phyloP scores from a whole-genome alignment of 2,797 vertebrate species.

The Poeciliopsis infans region DNA sequence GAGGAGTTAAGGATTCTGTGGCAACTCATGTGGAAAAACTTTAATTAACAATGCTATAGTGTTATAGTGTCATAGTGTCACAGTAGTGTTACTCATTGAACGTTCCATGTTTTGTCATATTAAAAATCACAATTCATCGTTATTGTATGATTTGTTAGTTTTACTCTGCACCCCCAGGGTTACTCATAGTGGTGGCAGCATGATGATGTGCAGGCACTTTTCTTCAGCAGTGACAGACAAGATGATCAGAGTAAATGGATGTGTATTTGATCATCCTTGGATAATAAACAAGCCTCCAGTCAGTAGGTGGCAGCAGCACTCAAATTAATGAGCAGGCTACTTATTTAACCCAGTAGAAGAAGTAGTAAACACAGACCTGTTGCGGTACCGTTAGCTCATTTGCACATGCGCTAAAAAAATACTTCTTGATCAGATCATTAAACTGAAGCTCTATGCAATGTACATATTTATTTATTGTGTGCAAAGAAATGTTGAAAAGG shows the following conservation, averaged over 20 bases:
- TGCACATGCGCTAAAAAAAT: no score
- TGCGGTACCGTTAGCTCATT: no score
- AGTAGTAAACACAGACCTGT: no score
- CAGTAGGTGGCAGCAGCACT: no score
- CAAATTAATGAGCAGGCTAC: no score
- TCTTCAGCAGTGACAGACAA: not conserved
- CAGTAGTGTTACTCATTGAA: not conserved
- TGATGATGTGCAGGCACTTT: not conserved
- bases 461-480: not conserved
- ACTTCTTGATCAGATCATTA: no score
- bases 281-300: no score
- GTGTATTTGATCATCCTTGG: not conserved
- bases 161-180: not conserved
- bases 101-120: not conserved
- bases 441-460: no score
- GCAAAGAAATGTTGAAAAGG: not conserved
- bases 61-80: no score
- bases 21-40: slow-evolving; percentile 37
- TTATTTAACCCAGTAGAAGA: no score
- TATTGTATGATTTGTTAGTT: not conserved
- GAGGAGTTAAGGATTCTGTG: not conserved
- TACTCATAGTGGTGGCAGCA: not conserved
- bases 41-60: slow-evolving; percentile 71
- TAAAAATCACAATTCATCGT: not conserved
- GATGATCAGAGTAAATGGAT: not conserved